Evolutionary conservation across 2,888 invertebrate genomes (phyloP).

Genomic region (Catocala fraxini): DNA sequence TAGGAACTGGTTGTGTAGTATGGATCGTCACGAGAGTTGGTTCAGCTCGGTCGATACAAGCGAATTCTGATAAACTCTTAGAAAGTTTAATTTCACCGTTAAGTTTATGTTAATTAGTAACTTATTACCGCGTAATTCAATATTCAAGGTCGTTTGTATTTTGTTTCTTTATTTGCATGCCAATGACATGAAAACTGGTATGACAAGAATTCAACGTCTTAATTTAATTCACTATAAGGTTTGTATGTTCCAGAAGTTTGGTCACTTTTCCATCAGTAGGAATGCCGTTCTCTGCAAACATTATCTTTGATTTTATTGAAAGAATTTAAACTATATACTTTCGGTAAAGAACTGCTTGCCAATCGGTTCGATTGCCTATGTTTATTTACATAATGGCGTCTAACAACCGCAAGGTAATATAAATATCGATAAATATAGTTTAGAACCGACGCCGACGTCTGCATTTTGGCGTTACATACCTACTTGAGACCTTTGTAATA

Average conservation of each 20-base stretch:
- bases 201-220: slow-evolving; percentile 5
- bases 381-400: background rate
- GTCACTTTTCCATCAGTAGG: background rate
- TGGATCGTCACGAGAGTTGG: slow-evolving; percentile 40
- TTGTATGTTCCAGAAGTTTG: background rate
- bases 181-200: slow-evolving; percentile 11
- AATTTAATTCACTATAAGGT: slow-evolving; percentile 7
- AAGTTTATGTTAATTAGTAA: slow-evolving; percentile 66
- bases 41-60: slow-evolving; percentile 28
- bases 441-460: background rate
- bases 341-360: background rate
- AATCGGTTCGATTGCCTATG: background rate
- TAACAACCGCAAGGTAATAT: background rate
- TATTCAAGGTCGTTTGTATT: slow-evolving; percentile 67
- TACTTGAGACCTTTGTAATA: background rate
- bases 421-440: background rate
- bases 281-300: background rate
- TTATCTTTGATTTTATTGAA: background rate
- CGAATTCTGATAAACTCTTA: slow-evolving; percentile 61
- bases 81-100: slow-evolving; percentile 77
- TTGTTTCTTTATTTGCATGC: slow-evolving; percentile 42
- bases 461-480: background rate
- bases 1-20: background rate
- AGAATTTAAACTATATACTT: background rate
- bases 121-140: slow-evolving; percentile 65